Percentiles rank a stretch among this genome's conserved stretches.
phyloP scores from a whole-genome alignment of 64 coral and sea anemone genomes.

The Stichodactyla mertensii region DNA sequence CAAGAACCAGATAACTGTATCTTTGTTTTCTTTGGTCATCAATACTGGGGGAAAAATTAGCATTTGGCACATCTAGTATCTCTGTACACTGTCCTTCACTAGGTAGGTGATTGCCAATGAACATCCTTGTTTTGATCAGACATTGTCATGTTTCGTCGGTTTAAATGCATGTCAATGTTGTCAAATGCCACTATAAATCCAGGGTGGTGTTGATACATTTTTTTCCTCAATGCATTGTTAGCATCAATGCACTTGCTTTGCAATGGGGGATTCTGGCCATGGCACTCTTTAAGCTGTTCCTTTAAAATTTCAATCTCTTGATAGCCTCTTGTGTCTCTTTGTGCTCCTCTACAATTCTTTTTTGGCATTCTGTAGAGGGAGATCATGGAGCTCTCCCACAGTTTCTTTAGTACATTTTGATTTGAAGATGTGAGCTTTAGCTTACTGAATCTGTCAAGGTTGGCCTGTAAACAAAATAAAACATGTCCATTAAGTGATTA shows the following conservation, averaged over 20 bases:
- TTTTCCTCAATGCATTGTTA: slow-evolving; percentile 16
- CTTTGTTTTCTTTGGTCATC: slow-evolving; percentile 51
- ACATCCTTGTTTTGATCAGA: slow-evolving; percentile 34
- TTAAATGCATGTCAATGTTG: slow-evolving; percentile 35
- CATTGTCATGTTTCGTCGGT: slow-evolving; percentile 41
- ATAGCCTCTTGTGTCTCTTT: slow-evolving; percentile 19
- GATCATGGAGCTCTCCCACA: slow-evolving; percentile 24
- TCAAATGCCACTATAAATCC: slow-evolving; percentile 44
- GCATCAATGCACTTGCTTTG: slow-evolving; percentile 17
- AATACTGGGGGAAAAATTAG: slow-evolving; percentile 30
- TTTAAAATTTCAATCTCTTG: slow-evolving; percentile 24
- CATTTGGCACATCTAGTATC: slow-evolving; percentile 21
- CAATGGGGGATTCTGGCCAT: slow-evolving; percentile 14
- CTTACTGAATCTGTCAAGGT: slow-evolving; percentile 19
- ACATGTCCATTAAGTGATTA: background rate
- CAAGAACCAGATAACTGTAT: slow-evolving; percentile 34
- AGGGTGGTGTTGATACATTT: slow-evolving; percentile 38
- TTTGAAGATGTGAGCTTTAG: slow-evolving; percentile 22
- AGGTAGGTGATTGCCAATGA: slow-evolving; percentile 34
- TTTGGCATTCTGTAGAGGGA: background rate
- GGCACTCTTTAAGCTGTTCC: slow-evolving; percentile 7
- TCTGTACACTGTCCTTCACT: slow-evolving; percentile 23
- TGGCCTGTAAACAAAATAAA: slow-evolving; percentile 14
- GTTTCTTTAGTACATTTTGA: background rate
- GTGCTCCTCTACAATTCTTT: slow-evolving; percentile 28